Percentiles rank a stretch among this genome's conserved stretches.
Evolutionary conservation across 2,113 vertebrate genomes (phyloP).

Genomic region (Riparia riparia): DNA sequence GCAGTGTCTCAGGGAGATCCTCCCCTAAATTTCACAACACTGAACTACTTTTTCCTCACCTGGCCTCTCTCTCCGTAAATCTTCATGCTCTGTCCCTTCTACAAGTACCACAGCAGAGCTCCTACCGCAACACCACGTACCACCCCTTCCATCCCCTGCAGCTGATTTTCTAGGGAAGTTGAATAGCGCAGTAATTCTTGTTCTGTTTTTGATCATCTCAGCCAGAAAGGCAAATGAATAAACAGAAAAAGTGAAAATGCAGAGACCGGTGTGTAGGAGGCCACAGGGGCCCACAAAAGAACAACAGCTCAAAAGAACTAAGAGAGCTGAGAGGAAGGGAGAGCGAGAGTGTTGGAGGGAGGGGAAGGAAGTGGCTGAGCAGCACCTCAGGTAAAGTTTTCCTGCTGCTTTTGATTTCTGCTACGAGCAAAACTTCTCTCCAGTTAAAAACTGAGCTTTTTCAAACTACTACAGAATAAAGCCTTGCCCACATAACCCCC

Average conservation of each 20-base stretch:
- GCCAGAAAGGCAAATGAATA: neutral
- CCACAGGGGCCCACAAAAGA: neutral
- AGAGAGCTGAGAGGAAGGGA: neutral
- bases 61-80: neutral
- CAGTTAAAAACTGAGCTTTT: neutral
- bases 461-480: neutral
- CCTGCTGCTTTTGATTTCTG: neutral
- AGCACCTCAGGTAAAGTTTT: neutral
- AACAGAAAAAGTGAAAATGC: neutral
- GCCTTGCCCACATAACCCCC: neutral
- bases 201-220: neutral
- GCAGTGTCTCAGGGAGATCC: neutral
- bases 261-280: neutral
- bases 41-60: neutral
- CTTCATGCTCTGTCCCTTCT: neutral
- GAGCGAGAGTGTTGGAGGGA: accelerated
- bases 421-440: neutral
- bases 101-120: neutral
- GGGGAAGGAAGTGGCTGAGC: neutral
- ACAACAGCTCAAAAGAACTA: neutral
- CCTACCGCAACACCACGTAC: neutral
- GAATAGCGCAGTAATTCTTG: accelerated
- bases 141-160: neutral
- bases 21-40: neutral
- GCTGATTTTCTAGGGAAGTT: neutral